phyloP scores from a whole-genome alignment of 2,888 invertebrate genomes.

The Miltochrista miniata region DNA sequence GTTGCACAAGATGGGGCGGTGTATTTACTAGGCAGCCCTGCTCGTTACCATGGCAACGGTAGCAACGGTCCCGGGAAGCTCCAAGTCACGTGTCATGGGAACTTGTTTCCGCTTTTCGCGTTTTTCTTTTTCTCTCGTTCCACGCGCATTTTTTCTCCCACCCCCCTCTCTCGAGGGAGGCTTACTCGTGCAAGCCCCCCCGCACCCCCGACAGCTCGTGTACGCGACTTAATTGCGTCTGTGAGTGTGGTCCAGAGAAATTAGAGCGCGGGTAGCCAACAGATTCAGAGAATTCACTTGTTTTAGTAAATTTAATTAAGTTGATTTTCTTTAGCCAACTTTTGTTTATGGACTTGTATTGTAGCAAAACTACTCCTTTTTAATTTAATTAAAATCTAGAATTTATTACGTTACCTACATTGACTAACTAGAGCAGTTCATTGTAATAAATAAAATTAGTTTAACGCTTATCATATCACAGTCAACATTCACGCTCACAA shows the following conservation, averaged over 20 bases:
- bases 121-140: slow-evolving; percentile 75
- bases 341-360: too few species aligned
- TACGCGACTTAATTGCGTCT: slow-evolving; percentile 83
- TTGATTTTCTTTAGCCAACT: too few species aligned
- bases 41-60: slow-evolving; percentile 71
- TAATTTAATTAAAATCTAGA: too few species aligned
- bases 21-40: slow-evolving; percentile 48
- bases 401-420: too few species aligned
- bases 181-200: slow-evolving; percentile 42
- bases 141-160: slow-evolving; percentile 71
- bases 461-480: background rate
- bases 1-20: slow-evolving; percentile 10
- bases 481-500: background rate
- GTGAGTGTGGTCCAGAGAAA: slow-evolving; percentile 83
- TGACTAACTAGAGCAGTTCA: too few species aligned
- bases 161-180: slow-evolving; percentile 40
- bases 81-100: slow-evolving; percentile 81
- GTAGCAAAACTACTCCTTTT: too few species aligned
- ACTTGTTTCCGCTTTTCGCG: slow-evolving; percentile 77
- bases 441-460: background rate
- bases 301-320: too few species aligned
- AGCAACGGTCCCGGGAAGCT: slow-evolving; percentile 77
- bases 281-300: slow-evolving; percentile 48
- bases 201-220: slow-evolving; percentile 66
- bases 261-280: slow-evolving; percentile 68